Evolutionary conservation across 2,113 vertebrate species (phyloP), one percentile per base, ranked within the genome.

Genomic region (Arothron firmamentum): DNA sequence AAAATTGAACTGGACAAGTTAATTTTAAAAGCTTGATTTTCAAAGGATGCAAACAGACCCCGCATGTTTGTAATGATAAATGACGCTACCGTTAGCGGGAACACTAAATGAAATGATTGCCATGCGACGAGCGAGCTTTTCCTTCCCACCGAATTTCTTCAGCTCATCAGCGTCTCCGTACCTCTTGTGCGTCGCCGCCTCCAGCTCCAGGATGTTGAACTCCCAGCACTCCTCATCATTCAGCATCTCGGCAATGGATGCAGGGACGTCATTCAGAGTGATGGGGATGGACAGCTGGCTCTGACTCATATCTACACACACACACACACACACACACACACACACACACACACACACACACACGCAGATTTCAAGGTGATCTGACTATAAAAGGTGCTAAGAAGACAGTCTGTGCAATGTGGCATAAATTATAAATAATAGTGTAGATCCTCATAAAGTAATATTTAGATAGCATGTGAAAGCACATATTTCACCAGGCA

Each of bases 121-220:
- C 13, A 17, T 12, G 34, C 34, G 34, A 11, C 34, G 34, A 38
- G 34, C 34, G 34, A 12, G 2, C 28, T 28, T 3, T 10, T 21
- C 10, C 10, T 21, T n/a, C 17, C 17, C 16, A 7, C 2, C 43
- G 3, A 15, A 15, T 15, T 11, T 5, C 7, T 4, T 25, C 5
- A 28, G 25, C 4, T 48, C 13, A 5, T n/a, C 18, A 10, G 18
- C 19, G 1, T 18, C 10, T 8, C 12, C 1, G 7, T 69, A 96
- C 95, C 94, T 95, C 90, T 96, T 98, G 81, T 94, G 92, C 34
- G 96, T 98, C 46, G 93, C 91, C n/a, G 92, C 88, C 84, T 98
- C 96, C 89, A 98, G 71, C 74, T 96, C 93, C 88, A 98, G 93
- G 89, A 98, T 94, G 83, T 95, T 96, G 88, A 98, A 98, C 58